Evolutionary conservation across 23 tunicate species (phyloP).

Genomic region (Diplosoma virens): DNA sequence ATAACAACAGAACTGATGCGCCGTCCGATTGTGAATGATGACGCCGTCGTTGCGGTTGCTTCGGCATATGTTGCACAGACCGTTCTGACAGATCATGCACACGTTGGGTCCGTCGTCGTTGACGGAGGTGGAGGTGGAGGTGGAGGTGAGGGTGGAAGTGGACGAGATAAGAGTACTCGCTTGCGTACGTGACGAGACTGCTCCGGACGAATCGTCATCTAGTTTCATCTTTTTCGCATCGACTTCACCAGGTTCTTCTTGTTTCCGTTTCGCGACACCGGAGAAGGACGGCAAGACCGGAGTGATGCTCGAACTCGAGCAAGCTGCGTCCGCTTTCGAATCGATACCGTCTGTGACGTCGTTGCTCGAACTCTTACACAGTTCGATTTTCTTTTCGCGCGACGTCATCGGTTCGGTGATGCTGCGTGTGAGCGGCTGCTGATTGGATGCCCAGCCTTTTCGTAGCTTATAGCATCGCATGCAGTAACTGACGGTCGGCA

Average conservation of each 20-base stretch:
- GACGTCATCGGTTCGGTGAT: slow-evolving; percentile 29
- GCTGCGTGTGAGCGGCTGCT: slow-evolving; percentile 6
- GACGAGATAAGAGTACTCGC: neutral
- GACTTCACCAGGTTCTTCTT: neutral
- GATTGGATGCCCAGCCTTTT: slow-evolving; percentile 44
- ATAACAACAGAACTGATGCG: slow-evolving; percentile 82
- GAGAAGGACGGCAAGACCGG: slow-evolving; percentile 18
- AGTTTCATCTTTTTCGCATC: slow-evolving; percentile 11
- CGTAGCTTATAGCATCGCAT: slow-evolving; percentile 75
- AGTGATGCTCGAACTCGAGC: slow-evolving; percentile 10
- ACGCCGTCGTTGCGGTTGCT: slow-evolving; percentile 62
- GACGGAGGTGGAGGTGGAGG: neutral
- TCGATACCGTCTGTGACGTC: slow-evolving; percentile 23
- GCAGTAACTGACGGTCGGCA: slow-evolving; percentile 74
- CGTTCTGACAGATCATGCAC: neutral
- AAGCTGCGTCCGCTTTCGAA: neutral
- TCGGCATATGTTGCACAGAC: slow-evolving; percentile 71
- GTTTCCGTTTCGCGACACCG: slow-evolving; percentile 2
- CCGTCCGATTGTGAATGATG: slow-evolving; percentile 46
- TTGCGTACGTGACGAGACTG: neutral
- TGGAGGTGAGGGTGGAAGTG: neutral
- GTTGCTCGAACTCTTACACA: neutral
- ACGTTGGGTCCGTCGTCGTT: neutral
- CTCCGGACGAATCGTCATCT: slow-evolving; percentile 18
- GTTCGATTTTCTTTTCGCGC: neutral